A percentile compares a stretch with the other conserved stretches of the same genome.
Conservation (phyloP, 92 coral and sea anemone species). For the Epizoanthus scotinus region DNA sequence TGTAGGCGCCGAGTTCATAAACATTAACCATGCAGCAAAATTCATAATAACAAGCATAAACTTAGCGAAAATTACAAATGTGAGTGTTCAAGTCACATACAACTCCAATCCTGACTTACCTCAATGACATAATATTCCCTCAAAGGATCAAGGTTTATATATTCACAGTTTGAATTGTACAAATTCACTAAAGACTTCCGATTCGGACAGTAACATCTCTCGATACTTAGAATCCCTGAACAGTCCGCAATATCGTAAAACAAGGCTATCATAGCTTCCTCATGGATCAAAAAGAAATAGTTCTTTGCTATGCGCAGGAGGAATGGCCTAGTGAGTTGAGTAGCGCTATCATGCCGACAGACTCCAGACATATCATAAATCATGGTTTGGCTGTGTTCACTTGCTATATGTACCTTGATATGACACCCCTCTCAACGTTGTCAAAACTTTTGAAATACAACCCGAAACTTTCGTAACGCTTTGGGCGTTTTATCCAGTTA, state of each 20-base stretch:
- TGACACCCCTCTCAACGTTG: constrained; percentile 37
- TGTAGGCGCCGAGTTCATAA: constrained; percentile 29
- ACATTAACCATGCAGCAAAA: constrained; percentile 12
- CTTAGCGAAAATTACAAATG: not conserved
- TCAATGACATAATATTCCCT: not conserved
- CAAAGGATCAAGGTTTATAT: not conserved
- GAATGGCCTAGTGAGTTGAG: not conserved
- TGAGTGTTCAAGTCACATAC: not conserved
- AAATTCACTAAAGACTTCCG: constrained; percentile 1
- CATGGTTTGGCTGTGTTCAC: constrained; percentile 6
- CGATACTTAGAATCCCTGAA: not conserved
- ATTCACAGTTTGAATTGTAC: constrained; percentile 10
- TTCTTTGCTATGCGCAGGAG: not conserved
- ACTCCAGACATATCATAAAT: constrained; percentile 39
- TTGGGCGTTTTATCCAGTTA: not conserved
- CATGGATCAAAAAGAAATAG: not conserved
- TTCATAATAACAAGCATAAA: not conserved
- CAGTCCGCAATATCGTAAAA: not conserved
- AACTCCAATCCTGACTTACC: constrained; percentile 7
- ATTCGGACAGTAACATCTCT: not conserved
- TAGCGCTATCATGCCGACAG: not conserved
- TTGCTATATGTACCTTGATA: constrained; percentile 14
- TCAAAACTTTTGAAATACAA: constrained; percentile 36
- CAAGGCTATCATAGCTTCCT: not conserved
- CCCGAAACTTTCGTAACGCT: constrained; percentile 17